These are phyloP conservation scores for pig (Sus scrofa) DNA, from an alignment of 2,113 vertebrate genomes.

Conservation along the genomic window T2T-Sscrofa CM000829.6:49577001-49577500, in stretches of 20 bases:
- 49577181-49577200: not conserved
- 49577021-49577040: not conserved
- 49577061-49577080: not conserved
- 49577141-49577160: not conserved
- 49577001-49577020: not conserved
- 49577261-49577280: not conserved
- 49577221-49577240: not conserved
- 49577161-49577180: not conserved
- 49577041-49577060: not conserved
- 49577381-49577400: not conserved
- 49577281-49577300: slow-evolving; percentile 14
- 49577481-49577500: not conserved
- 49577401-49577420: not conserved
- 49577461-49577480: not conserved
- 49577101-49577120: not conserved
- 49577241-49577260: not conserved
- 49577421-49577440: not conserved
- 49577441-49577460: no score
- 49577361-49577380: not conserved
- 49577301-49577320: not conserved
- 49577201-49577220: not conserved
- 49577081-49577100: not conserved
- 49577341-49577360: not conserved
- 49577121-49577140: not conserved
- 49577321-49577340: not conserved